These are phyloP conservation scores for Dicycla oo DNA, from an alignment of 2,888 invertebrate genomes.

Conservation along the genomic window DNA sequence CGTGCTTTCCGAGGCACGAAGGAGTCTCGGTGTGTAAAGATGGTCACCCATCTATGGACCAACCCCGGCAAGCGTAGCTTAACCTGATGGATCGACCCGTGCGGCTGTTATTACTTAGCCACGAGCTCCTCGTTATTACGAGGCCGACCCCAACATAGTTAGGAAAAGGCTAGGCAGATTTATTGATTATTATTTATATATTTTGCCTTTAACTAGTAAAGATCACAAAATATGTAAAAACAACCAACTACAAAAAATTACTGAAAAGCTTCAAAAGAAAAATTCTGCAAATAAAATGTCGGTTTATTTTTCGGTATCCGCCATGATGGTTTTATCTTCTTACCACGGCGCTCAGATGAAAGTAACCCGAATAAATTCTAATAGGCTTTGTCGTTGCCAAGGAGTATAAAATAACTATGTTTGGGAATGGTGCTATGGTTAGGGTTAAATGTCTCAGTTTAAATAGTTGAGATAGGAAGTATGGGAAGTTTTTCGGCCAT, in stretches of 20 bases:
- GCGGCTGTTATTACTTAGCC: too few species aligned
- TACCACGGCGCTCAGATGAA: constrained; percentile 12
- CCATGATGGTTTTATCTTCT: constrained; percentile 49
- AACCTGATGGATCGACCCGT: too few species aligned
- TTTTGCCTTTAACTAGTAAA: too few species aligned
- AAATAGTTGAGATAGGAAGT: not conserved
- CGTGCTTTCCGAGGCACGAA: too few species aligned
- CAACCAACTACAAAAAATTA: constrained; percentile 8
- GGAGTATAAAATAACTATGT: constrained; percentile 11
- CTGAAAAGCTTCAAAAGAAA: not conserved
- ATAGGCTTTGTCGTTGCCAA: constrained; percentile 37
- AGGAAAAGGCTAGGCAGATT: too few species aligned
- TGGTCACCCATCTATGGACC: too few species aligned
- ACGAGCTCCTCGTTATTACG: too few species aligned
- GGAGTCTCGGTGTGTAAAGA: too few species aligned
- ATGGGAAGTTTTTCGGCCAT: not conserved
- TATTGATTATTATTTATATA: too few species aligned
- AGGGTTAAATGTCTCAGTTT: not conserved
- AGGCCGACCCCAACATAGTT: too few species aligned
- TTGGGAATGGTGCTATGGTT: constrained; percentile 9
- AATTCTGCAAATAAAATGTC: constrained; percentile 13
- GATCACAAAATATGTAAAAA: not conserved
- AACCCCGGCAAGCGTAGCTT: too few species aligned
- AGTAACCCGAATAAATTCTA: constrained; percentile 48
- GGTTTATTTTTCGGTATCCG: constrained; percentile 20